Evolutionary conservation across 92 coral and sea anemone species (phyloP), one percentile per base, ranked within the genome.

Genomic region (Paragorgia papillata): DNA sequence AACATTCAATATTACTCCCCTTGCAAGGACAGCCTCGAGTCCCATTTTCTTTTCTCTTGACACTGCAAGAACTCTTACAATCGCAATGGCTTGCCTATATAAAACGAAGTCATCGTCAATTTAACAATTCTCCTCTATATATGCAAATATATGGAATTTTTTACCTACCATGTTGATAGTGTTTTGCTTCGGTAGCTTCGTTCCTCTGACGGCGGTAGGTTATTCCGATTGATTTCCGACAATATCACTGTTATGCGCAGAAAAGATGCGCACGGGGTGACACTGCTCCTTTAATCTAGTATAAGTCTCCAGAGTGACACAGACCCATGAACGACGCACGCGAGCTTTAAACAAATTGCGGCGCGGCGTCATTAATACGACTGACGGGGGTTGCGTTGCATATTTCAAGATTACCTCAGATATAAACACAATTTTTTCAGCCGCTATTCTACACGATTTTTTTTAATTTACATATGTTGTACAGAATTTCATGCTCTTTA

Each of bases 11-110:
- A 30, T 77, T 77, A 62, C 50, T 77, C 34, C 82, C 82, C 58
- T 77, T 63, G 63, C 82, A 77, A 2, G 82, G 82, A 32, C 82
- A 77, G 25, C 82, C 82, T 27, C 33, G 82, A 62, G 73, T 61
- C 41, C 82, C 69, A 62, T 29, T 77, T 13, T 30, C 74, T 27
- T 62, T 77, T 62, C 48, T 54, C 39, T 77, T 77, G 20, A 33
- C 30, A 12, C 73, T 62, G 40, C 71, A 63, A 58, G 79, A 39
- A 53, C 66, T 73, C 59, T 73, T 73, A 21, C 79, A 73, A 26
- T 65, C 31, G 33, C 83, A 79, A 51, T 51, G 20, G 26, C 58
- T 51, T 51, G 58, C 58, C 58, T 51, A 51, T 37, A 37, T 37
- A 37, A 37, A 37, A 37, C 43, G 43, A 37, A 37, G 43, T 37